A percentile compares a stretch with the other conserved stretches of the same genome.
Conservation (phyloP, 1,140 invertebrate species). For the Ips nitidus region DNA sequence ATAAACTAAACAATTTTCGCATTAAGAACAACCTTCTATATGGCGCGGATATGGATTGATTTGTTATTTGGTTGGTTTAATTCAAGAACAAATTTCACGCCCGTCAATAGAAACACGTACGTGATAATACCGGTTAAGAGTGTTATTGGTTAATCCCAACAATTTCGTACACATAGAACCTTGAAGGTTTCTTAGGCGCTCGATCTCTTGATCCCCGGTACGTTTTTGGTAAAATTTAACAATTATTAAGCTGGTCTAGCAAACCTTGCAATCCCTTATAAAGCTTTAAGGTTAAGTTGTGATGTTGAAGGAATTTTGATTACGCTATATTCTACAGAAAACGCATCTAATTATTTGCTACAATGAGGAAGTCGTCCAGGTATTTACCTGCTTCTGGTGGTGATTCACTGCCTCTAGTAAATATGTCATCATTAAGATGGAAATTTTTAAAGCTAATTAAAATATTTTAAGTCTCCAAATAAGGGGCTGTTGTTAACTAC, state of each 20-base stretch:
- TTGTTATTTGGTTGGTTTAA: neutral
- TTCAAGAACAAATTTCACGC: slow-evolving; percentile 8
- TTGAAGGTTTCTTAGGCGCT: slow-evolving; percentile 3
- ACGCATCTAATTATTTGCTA: neutral
- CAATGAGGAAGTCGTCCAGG: neutral
- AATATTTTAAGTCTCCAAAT: slow-evolving; percentile 6
- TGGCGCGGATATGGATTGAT: neutral
- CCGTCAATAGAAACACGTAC: neutral
- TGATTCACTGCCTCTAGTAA: neutral
- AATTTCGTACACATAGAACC: neutral
- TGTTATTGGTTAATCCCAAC: slow-evolving; percentile 10
- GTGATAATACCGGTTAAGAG: slow-evolving; percentile 3
- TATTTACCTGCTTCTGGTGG: neutral
- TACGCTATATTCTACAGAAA: neutral
- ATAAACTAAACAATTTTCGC: no score
- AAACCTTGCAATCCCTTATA: slow-evolving; percentile 1
- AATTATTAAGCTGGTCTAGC: neutral
- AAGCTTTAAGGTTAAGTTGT: neutral
- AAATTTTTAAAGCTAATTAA: slow-evolving; percentile 1
- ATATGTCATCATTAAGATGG: neutral
- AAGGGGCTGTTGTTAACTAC: neutral
- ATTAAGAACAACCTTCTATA: slow-evolving; percentile 1
- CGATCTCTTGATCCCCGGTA: neutral
- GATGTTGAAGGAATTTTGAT: neutral
- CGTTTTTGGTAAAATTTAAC: neutral